Evolutionary conservation across 2,888 invertebrate genomes (phyloP).

Genomic region (Myopa tessellatipennis): DNA sequence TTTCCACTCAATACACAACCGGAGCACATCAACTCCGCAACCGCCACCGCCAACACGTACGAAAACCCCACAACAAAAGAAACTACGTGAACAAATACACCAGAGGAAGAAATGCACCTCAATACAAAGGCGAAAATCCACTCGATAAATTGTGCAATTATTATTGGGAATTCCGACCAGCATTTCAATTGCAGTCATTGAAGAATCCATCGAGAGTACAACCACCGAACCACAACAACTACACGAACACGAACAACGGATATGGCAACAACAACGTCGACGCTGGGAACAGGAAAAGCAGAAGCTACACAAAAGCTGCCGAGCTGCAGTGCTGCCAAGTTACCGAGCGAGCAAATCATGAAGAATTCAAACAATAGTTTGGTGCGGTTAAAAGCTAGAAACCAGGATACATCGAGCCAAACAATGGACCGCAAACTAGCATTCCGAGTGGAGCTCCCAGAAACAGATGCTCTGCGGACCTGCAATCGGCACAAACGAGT

Average conservation of each 20-base stretch:
- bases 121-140: conserved; percentile 10
- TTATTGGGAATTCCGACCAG: conserved; percentile 31
- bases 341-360: not conserved
- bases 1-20: not conserved
- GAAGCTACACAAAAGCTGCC: not conserved
- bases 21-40: not conserved
- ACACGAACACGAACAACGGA: not conserved
- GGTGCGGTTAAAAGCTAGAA: conserved; percentile 5
- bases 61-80: not conserved
- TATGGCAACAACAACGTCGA: no score
- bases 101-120: not conserved
- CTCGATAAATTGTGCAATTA: conserved; percentile 37
- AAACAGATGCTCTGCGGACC: conserved; percentile 23
- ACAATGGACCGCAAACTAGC: conserved; percentile 30
- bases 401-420: not conserved
- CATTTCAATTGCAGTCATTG: conserved; percentile 35
- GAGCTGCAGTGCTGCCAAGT: not conserved
- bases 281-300: no score
- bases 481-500: conserved; percentile 19
- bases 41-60: not conserved
- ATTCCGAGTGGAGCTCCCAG: conserved; percentile 21
- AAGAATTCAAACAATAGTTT: conserved; percentile 4
- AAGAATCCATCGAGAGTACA: conserved; percentile 18
- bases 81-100: not conserved
- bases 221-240: not conserved